Evolutionary conservation across 2,888 invertebrate genomes (phyloP), one percentile per base, ranked within the genome.

Genomic region (Epirrita christyi): DNA sequence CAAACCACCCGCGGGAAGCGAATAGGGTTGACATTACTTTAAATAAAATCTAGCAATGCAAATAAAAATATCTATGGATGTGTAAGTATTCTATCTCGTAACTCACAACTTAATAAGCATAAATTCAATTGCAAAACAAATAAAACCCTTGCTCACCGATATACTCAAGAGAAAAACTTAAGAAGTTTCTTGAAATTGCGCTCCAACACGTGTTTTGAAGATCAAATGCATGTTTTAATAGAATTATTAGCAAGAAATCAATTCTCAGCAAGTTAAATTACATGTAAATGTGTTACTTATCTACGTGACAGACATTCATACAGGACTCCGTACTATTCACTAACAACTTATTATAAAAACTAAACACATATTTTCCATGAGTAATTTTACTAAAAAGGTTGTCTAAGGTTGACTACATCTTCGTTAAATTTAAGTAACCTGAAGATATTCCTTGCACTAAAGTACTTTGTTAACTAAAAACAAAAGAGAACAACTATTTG

Each of bases 1-100:
- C 65, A 51, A 54, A 60, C 66, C 60, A 61, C 67, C 68, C 66
- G 68, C 68, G 63, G 67, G 65, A 67, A 64, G 45, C 21, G 34
- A 29, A 34, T 63, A 70, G 65, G 68, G 70, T 47, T 70, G 64
- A 57, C 50, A 21, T 15, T 11, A 15, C 36, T 42, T 36, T 42
- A 42, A 42, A 27, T n/a, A 32, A 32, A 32, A 32, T 9, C 8
- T 7, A 32, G 8, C 2, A 32, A 5, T 6, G 2, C 8, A 5
- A 32, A 32, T 1, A 32, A 32, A 32, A 21, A 21, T 3, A 2
- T 21, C n/a, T n/a, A n/a, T n/a, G n/a, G n/a, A n/a, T n/a, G n/a
- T n/a, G n/a, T n/a, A n/a, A n/a, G n/a, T n/a, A n/a, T n/a, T n/a
- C n/a, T n/a, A n/a, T n/a, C n/a, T n/a, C n/a, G n/a, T n/a, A n/a